Conservation (phyloP, 2,888 invertebrate species). For the Cerastis leucographa region DNA sequence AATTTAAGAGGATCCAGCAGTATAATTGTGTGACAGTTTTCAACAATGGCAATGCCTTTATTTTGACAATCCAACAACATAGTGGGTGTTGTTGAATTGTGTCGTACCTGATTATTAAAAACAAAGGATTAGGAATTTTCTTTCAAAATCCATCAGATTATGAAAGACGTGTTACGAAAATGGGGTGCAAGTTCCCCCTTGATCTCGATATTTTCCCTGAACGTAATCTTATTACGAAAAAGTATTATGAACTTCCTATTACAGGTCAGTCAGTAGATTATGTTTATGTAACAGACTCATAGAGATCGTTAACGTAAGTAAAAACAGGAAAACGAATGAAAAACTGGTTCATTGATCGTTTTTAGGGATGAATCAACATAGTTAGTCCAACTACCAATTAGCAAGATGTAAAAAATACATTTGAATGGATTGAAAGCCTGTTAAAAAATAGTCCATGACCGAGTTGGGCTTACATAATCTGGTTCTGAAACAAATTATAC, state of each 20-base stretch:
- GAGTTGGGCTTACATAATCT: neutral
- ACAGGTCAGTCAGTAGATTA: neutral
- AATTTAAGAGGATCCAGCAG: neutral
- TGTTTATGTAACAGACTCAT: neutral
- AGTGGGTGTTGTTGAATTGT: neutral
- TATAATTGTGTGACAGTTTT: neutral
- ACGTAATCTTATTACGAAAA: neutral
- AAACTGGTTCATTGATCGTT: conserved; percentile 6
- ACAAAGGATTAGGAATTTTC: neutral
- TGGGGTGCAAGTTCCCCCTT: neutral
- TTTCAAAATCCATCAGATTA: neutral
- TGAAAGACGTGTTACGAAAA: neutral
- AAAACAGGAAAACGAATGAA: conserved; percentile 9
- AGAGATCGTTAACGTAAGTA: conserved; percentile 4
- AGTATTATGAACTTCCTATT: neutral
- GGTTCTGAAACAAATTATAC: neutral
- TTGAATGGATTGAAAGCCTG: conserved; percentile 9
- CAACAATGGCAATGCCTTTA: neutral
- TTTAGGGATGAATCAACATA: conserved; percentile 32
- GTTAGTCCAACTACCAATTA: conserved; percentile 46
- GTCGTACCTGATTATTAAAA: neutral
- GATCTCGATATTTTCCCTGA: neutral
- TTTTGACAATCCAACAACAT: neutral
- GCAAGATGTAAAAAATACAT: conserved; percentile 37
- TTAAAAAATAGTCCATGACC: neutral